Evolutionary conservation across 1,140 invertebrate genomes (phyloP).

Genomic region (Drosophila funebris): DNA sequence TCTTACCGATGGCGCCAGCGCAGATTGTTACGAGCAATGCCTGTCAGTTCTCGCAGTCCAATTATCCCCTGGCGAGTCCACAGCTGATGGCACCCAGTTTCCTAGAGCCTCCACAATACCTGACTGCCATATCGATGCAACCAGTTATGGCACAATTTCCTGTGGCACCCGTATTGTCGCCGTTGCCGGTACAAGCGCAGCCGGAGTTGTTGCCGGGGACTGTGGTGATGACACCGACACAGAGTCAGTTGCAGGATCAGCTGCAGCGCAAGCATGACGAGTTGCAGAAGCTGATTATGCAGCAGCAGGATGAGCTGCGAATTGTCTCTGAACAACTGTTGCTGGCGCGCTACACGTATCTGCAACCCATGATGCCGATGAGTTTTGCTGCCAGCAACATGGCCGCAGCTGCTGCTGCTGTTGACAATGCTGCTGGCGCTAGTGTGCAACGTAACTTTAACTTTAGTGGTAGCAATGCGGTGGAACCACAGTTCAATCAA

Average conservation of each 20-base stretch:
- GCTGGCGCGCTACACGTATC: constrained; percentile 91
- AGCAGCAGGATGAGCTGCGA: constrained; percentile 93
- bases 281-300: constrained; percentile 91
- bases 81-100: constrained; percentile 83
- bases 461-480: constrained; percentile 62
- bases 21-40: constrained; percentile 57
- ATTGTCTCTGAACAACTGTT: constrained; percentile 93
- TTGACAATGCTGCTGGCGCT: constrained; percentile 11
- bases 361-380: constrained; percentile 86
- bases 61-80: constrained; percentile 64
- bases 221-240: constrained; percentile 86
- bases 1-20: constrained; percentile 57
- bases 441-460: constrained; percentile 53
- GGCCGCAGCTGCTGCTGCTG: constrained; percentile 41
- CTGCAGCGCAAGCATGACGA: constrained; percentile 93
- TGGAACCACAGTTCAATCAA: constrained; percentile 79
- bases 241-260: constrained; percentile 89
- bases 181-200: constrained; percentile 58
- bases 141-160: constrained; percentile 84
- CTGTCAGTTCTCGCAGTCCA: constrained; percentile 66
- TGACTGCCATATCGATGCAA: constrained; percentile 87
- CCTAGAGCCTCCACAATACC: constrained; percentile 86
- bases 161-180: constrained; percentile 82
- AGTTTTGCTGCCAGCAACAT: constrained; percentile 84
- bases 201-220: constrained; percentile 61